Base-by-base conservation (phyloP, 64 coral and sea anemone genomes). In the Porites australiensis region DNA sequence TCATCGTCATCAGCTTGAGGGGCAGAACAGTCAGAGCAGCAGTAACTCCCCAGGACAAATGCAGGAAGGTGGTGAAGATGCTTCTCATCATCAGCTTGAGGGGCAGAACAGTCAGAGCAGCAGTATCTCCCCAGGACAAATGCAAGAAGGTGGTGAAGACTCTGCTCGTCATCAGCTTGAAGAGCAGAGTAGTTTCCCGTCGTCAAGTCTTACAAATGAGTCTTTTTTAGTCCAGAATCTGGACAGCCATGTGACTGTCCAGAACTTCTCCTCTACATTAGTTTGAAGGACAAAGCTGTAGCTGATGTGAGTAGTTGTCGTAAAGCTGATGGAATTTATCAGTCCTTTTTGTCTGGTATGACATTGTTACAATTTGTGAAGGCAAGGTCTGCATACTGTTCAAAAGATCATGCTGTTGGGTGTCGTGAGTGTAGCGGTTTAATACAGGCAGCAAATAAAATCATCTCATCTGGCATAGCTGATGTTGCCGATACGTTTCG, bases 341-440 rank as follows among this genome's bases (percentile, higher is more conserved):
- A n/a, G n/a, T n/a, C n/a, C n/a, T n/a, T n/a, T n/a, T 54, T 92
- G 89, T 58, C 18, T 46, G 65, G 52, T 18, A 58, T 92, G 45
- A 74, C 89, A 45, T 73, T 92, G 8, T 73, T 58, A 19, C 64
- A 84, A 37, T 92, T 92, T 44, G 15, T 83, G 6, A 71, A 92
- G 60, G 89, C 79, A 58, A 70, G 74, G 50, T 27, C 75, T 44
- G 75, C 59, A 79, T 90, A 83, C 19, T 91, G 89, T 53, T 51
- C 1, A 4, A 51, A 75, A 2, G n/a, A 43, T 82, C 89, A 92
- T 83, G 66, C 44, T 44, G 61, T 23, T 73, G 53, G 50, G 58
- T 92, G 89, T 12, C 44, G 19, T 12, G 89, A 92, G 51, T 92
- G 89, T 70, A 71, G 75, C 14, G 10, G 7, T 23, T 83, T 92